A percentile compares a stretch with the other conserved stretches of the same genome.
Evolutionary conservation across 2,113 vertebrate genomes (phyloP).

Genomic region (Erinaceus europaeus): DNA sequence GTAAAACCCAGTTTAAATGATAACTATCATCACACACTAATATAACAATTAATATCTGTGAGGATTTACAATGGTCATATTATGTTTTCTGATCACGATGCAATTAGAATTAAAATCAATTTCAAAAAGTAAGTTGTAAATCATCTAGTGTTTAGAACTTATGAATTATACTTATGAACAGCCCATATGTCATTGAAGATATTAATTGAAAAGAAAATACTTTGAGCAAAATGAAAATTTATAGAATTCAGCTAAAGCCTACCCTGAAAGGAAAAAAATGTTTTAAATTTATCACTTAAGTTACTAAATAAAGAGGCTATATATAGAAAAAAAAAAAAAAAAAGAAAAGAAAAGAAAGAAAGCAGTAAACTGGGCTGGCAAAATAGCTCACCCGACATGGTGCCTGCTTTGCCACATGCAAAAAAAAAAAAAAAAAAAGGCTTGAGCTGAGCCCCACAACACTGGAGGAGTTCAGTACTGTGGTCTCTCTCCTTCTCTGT

Average conservation of each 20-base stretch:
- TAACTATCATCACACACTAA: neutral
- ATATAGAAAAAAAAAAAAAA: neutral
- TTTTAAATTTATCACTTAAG: neutral
- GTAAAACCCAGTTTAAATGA: neutral
- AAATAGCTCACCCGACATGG: too few species aligned
- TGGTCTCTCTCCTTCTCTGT: too few species aligned
- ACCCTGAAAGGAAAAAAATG: neutral
- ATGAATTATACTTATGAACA: neutral
- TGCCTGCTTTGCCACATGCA: too few species aligned
- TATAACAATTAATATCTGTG: neutral
- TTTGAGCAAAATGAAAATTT: neutral
- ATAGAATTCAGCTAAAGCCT: neutral
- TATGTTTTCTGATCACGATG: neutral
- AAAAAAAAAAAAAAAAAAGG: too few species aligned
- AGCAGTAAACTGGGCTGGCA: neutral
- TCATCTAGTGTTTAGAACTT: neutral
- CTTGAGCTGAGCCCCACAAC: too few species aligned
- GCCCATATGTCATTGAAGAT: neutral
- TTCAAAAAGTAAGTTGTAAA: neutral
- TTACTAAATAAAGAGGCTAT: neutral
- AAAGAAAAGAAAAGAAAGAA: neutral
- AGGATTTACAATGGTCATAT: neutral
- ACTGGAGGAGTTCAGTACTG: too few species aligned
- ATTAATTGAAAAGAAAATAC: neutral
- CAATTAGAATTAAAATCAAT: neutral